Conservation (phyloP, 2,113 vertebrate species). For the Phaethon lepturus region DNA sequence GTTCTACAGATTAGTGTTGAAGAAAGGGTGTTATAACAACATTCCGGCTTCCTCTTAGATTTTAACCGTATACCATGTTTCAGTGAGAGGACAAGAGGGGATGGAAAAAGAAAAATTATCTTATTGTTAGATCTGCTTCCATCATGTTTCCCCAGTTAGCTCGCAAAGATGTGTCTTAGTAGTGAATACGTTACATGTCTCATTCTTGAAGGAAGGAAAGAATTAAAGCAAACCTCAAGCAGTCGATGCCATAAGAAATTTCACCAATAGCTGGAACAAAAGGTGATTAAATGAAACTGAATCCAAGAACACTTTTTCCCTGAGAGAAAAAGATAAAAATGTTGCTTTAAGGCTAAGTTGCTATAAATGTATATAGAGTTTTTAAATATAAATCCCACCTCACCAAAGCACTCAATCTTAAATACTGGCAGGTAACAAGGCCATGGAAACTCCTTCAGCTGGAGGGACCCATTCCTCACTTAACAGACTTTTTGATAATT, state of each 20-base stretch:
- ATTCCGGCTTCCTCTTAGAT: neutral
- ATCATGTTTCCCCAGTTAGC: neutral
- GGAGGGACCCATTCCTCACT: neutral
- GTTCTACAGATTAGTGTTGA: neutral
- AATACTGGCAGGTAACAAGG: neutral
- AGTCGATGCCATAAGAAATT: neutral
- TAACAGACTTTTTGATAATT: slow-evolving; percentile 38
- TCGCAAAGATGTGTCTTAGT: neutral
- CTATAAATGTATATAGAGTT: slow-evolving; percentile 3
- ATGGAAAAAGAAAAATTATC: neutral
- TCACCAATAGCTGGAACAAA: neutral
- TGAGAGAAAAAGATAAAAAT: neutral
- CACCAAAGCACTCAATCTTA: slow-evolving; percentile 13
- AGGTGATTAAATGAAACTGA: slow-evolving; percentile 5
- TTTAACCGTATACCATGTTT: neutral
- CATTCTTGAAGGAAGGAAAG: neutral
- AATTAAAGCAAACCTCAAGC: slow-evolving; percentile 4
- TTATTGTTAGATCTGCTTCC: neutral
- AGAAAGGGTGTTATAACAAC: slow-evolving; percentile 21
- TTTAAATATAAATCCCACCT: neutral
- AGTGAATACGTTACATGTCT: neutral
- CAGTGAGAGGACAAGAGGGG: neutral
- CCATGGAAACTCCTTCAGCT: neutral
- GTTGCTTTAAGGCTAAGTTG: slow-evolving; percentile 13
- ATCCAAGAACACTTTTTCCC: neutral